Percentiles rank a stretch among this genome's conserved stretches.
These are phyloP conservation scores for Meiosimyza decipiens DNA, from an alignment of 2,888 invertebrate species.

Conservation along the genomic window DNA sequence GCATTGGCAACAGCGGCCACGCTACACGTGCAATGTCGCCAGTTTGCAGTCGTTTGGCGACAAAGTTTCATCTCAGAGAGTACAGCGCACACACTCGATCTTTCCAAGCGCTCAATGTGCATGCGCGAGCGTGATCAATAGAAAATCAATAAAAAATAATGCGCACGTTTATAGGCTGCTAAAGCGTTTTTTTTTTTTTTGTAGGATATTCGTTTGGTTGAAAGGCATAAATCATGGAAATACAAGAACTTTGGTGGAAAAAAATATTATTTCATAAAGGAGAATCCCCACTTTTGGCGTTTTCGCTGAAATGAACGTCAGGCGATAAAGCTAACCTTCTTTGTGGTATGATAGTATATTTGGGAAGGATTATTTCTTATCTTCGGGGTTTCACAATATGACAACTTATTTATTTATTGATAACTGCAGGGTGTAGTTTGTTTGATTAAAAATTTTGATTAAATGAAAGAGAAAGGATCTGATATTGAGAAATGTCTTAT, in stretches of 20 bases:
- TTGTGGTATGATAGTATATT: too few species aligned
- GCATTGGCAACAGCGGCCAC: not conserved
- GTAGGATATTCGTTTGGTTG: too few species aligned
- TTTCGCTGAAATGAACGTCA: too few species aligned
- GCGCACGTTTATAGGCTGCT: constrained; percentile 13
- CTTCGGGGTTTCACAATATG: too few species aligned
- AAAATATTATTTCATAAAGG: constrained; percentile 29
- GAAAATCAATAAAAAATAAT: constrained; percentile 32
- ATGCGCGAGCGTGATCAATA: constrained; percentile 25
- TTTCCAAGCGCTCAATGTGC: not conserved
- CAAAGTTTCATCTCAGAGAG: not conserved
- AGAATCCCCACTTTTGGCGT: constrained; percentile 40
- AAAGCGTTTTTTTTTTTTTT: not conserved
- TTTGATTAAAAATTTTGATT: too few species aligned
- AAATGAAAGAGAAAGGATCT: too few species aligned
- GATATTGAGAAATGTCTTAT: too few species aligned
- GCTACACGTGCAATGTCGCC: not conserved
- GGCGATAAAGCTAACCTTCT: too few species aligned
- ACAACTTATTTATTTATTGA: too few species aligned
- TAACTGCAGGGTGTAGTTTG: too few species aligned
- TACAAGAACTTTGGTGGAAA: constrained; percentile 23
- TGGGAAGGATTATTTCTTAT: too few species aligned
- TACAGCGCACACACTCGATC: not conserved
- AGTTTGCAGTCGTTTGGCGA: not conserved
- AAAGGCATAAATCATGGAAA: not conserved